Percentiles rank a stretch among this genome's conserved stretches.
Evolutionary conservation across 2,113 vertebrate species (phyloP).

Genomic region (Rhinogobius similis): DNA sequence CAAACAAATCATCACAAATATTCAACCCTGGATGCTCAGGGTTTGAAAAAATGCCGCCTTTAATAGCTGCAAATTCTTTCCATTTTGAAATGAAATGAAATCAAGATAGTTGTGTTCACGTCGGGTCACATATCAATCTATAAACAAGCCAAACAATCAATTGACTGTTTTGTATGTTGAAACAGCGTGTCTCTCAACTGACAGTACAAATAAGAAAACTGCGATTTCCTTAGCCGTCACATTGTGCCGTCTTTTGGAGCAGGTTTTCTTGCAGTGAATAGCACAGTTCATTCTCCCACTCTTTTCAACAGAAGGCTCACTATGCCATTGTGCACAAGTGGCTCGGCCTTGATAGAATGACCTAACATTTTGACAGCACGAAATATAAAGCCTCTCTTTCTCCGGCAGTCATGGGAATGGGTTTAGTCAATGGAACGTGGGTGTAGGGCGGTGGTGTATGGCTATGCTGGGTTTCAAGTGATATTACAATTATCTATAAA

Average conservation of each 20-base stretch:
- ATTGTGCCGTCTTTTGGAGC: slow-evolving; percentile 18
- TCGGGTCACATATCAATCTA: neutral
- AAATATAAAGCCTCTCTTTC: slow-evolving; percentile 98
- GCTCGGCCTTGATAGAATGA: slow-evolving; percentile 65
- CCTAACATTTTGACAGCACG: slow-evolving; percentile 95
- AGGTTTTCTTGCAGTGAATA: slow-evolving; percentile 47
- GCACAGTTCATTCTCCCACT: slow-evolving; percentile 45
- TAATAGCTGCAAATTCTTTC: neutral
- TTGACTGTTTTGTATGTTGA: neutral
- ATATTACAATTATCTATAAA: neutral
- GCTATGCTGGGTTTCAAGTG: slow-evolving; percentile 56
- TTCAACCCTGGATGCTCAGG: neutral
- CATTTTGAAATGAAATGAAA: neutral
- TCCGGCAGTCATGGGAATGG: slow-evolving; percentile 92
- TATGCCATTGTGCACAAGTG: slow-evolving; percentile 56
- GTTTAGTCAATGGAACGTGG: slow-evolving; percentile 98
- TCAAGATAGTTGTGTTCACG: neutral
- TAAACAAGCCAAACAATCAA: no score
- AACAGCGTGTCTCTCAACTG: neutral
- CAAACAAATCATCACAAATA: neutral
- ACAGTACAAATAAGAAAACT: neutral
- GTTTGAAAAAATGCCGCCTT: neutral
- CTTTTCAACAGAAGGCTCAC: slow-evolving; percentile 65
- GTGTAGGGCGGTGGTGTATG: slow-evolving; percentile 77
- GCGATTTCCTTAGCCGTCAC: slow-evolving; percentile 15